Base-by-base conservation (phyloP, 92 coral and sea anemone species). In the Parazoanthus atlanticus region DNA sequence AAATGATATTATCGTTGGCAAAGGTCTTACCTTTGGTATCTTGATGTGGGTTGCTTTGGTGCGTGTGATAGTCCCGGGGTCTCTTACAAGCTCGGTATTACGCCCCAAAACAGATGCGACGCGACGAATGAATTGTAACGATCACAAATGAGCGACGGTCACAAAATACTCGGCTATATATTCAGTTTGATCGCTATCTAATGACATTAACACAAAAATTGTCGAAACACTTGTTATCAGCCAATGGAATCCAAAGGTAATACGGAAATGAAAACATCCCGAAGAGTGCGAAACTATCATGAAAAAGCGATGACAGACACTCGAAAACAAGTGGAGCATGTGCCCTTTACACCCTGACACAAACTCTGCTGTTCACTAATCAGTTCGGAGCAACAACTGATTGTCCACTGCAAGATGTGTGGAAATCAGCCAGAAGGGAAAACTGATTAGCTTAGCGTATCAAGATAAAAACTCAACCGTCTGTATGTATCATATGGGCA, bases 271-370 rank as follows among this genome's bases (percentile, higher is more conserved):
- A 81, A 38, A 32, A n/a, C 67, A 81, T 32, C 41, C 85, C 49
- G 31, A 15, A 43, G 67, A 28, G 86, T 83, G 86, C 76, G 86
- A 69, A 83, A 69, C 61, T 84, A 29, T 84, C 87, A 40, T 67
- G 78, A 46, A 84, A 69, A 43, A 19, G 78, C 41, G 87, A 70
- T 84, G 87, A 84, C 66, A 84, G 87, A 84, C 41, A 46, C 26
- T 67, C 78, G 17, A 28, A 56, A 65, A 29, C 87, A 46, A 80
- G 71, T 49, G 38, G 25, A 67, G 29, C 26, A 34, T n/a, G 21
- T 56, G 56, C 52, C 56, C 10, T 66, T 66, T 34, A 69, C 33
- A 23, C n/a, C 49, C 26, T 0, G 56, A 82, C 16, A 66, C 76
- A 38, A 34, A 6, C 43, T 10, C 41, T 13, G 47, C 43, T 32